Conservation (phyloP, 2,888 invertebrate species). For the Parnassius mnemosyne region DNA sequence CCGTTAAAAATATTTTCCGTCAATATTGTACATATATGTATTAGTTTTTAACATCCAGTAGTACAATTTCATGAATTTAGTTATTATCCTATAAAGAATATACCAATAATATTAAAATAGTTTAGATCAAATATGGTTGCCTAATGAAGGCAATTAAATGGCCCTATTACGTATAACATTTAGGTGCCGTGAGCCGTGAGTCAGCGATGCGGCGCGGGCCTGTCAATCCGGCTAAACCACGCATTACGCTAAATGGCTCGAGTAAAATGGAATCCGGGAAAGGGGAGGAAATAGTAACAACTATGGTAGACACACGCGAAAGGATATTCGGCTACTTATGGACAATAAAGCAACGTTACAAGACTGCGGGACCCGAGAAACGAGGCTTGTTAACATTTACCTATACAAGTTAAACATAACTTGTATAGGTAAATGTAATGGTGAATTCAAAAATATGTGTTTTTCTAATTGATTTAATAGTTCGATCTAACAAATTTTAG, state of each 20-base stretch:
- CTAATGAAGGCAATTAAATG: constrained; percentile 46
- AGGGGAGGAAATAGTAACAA: constrained; percentile 69
- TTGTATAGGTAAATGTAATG: constrained; percentile 1
- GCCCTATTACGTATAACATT: constrained; percentile 56
- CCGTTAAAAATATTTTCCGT: too few relatives aligned
- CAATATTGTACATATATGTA: too few relatives aligned
- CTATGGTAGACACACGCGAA: constrained; percentile 45
- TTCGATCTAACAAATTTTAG: too few relatives aligned
- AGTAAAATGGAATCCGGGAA: constrained; percentile 52
- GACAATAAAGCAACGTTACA: constrained; percentile 72
- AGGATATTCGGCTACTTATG: constrained; percentile 60
- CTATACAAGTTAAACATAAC: too few relatives aligned
- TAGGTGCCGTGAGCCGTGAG: constrained; percentile 49
- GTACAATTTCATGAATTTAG: too few relatives aligned
- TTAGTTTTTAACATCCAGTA: too few relatives aligned
- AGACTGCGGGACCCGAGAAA: constrained; percentile 52
- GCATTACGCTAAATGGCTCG: constrained; percentile 78
- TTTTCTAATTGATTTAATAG: too few relatives aligned
- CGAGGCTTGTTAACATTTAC: constrained; percentile 54
- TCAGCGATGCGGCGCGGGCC: constrained; percentile 36
- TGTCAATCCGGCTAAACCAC: constrained; percentile 77
- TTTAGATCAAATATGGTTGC: constrained; percentile 6
- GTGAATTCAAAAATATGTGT: neutral
- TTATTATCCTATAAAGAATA: too few relatives aligned
- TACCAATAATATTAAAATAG: constrained; percentile 3